Evolutionary conservation across 2,888 invertebrate species (phyloP), one percentile per base, ranked within the genome.

Genomic region (Heliconius aoede): DNA sequence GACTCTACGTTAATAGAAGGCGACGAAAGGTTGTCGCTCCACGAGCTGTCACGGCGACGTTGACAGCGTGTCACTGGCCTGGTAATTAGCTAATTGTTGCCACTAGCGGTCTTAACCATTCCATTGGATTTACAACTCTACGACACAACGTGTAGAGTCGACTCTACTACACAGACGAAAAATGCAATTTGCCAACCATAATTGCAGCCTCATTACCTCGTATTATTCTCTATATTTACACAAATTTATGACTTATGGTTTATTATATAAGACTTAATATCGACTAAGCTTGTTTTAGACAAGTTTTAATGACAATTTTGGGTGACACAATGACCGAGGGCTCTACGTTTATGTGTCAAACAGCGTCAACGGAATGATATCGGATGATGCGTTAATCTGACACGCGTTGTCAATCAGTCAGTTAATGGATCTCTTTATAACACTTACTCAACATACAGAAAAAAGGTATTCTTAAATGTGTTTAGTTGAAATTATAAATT

Each of bases 71-170:
- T 88, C 87, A 86, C 85, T 84, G 81, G 81, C 82, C 84, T 83
- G 83, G 86, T 90, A 90, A 91, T 91, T 90, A 90, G 89, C 91
- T 91, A 91, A 91, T 91, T 91, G 90, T 87, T 83, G 83, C 84
- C 83, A 78, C 76, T 77, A 78, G 74, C 74, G 30, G 58, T 72
- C 65, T 40, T 60, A 61, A 36, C 62, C 32, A 28, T 73, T 64
- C 61, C 51, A 71, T 58, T 60, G 32, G n/a, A 77, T 32, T 74
- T 40, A 46, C 18, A 79, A 78, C 76, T 77, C 72, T 79, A 78
- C 72, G 2, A 21, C 13, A 8, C 40, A 21, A 18, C 0, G 7
- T 9, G 15, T 69, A 72, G 71, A 73, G 78, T 74, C 65, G 21
- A 65, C 58, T 64, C 60, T 79, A n/a, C 61, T 21, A 60, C 69